Evolutionary conservation across 2,797 vertebrate genomes (phyloP).

Genomic region (Rhinophrynus dorsalis): DNA sequence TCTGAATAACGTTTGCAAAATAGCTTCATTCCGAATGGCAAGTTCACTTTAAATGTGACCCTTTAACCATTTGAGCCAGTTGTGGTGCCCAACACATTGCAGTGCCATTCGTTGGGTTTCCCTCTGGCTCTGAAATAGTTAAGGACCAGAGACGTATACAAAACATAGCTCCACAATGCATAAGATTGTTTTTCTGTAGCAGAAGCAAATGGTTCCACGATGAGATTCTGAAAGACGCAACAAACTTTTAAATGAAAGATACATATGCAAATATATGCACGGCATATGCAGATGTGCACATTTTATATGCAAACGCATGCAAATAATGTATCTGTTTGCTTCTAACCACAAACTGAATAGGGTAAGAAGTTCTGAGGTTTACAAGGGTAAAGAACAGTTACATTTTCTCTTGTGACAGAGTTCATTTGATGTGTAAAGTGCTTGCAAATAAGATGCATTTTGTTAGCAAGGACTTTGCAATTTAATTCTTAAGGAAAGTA

Average conservation of each 20-base stretch:
- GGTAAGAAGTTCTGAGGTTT: constrained; percentile 1
- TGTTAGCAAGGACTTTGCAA: not conserved
- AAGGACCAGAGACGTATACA: no score
- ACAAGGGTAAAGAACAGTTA: constrained; percentile 6
- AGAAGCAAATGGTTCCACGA: not conserved
- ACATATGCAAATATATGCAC: constrained; percentile 1
- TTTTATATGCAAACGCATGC: not conserved
- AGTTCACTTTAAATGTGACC: no score
- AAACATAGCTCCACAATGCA: no score
- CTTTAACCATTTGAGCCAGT: no score
- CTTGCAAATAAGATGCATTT: constrained; percentile 5
- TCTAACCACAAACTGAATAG: not conserved
- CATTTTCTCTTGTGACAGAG: constrained; percentile 10
- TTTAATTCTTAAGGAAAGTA: not conserved
- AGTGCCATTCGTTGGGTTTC: no score
- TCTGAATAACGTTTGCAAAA: no score
- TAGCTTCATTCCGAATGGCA: no score
- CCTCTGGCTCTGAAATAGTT: no score
- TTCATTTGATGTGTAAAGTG: not conserved
- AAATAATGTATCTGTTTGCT: constrained; percentile 5
- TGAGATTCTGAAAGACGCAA: no score
- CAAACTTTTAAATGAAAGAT: not conserved
- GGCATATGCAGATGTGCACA: not conserved
- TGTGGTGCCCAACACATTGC: no score
- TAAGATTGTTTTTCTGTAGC: not conserved